Evolutionary conservation across 2,113 vertebrate genomes (phyloP).

Genomic region (Mirounga angustirostris): DNA sequence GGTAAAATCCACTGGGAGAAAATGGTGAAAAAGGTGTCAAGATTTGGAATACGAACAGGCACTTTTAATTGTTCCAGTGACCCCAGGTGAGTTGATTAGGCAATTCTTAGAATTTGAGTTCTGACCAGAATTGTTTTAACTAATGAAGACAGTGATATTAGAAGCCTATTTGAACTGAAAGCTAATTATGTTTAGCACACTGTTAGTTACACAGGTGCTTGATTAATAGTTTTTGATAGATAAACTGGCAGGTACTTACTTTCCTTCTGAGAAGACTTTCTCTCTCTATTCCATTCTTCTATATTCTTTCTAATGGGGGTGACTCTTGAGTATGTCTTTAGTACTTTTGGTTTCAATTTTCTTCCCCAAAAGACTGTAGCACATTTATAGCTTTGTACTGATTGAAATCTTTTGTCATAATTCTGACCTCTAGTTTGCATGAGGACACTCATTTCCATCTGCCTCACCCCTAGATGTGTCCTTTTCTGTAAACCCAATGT

Average conservation of each 20-base stretch:
- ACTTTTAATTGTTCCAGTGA: constrained; percentile 99
- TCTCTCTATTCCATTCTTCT: neutral
- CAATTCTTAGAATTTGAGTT: constrained; percentile 65
- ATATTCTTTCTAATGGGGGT: neutral
- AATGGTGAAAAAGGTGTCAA: constrained; percentile 98
- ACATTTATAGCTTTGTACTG: neutral
- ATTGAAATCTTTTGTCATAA: neutral
- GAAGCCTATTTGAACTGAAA: constrained; percentile 26
- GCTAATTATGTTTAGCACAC: neutral
- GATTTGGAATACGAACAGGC: constrained; percentile 98
- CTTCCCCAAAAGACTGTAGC: neutral
- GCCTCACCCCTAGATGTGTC: neutral
- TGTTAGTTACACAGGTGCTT: neutral
- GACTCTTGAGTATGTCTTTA: neutral
- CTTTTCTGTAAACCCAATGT: neutral
- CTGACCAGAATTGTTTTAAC: neutral
- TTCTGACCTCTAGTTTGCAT: constrained; percentile 6
- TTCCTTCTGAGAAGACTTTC: neutral
- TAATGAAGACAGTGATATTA: constrained; percentile 1
- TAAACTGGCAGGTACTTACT: neutral
- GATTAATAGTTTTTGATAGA: neutral
- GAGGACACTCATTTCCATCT: neutral
- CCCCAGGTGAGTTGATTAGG: constrained; percentile 89
- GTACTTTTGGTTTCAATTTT: constrained; percentile 23
- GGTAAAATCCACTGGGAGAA: constrained; percentile 96